Base-by-base conservation (phyloP, 2,888 invertebrate genomes). In the Aphelenchoides bicaudatus region DNA sequence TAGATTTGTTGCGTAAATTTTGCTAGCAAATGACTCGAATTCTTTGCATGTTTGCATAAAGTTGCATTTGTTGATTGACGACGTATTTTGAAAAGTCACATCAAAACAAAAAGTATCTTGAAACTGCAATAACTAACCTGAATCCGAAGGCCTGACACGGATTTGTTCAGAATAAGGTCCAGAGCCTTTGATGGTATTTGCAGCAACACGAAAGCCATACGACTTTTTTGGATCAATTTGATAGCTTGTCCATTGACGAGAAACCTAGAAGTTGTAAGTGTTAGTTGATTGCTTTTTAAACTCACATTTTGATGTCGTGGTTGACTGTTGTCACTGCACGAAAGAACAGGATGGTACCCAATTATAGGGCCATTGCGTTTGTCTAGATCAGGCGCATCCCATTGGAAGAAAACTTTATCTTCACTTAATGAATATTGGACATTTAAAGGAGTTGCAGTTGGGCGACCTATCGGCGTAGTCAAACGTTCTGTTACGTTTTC, bases 121-220 rank as follows among this genome's bases (percentile, higher is more conserved):
- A 34, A 13, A 43, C 10, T 6, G n/a, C 21, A 10, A 49, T 19
- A 52, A 52, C 52, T 48, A 52, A 52, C 52, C 52, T 28, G 19
- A 38, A 3, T 46, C 21, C 2, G 23, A 19, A 10, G 67, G 38
- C 39, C 54, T 55, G 37, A 64, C 62, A 29, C 39, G 29, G 16
- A 64, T 38, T 6, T 31, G 30, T 4, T 58, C 48, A 2, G 75
- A 73, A 78, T 88, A 86, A 66, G 89, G 94, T 37, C 96, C 94
- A 83, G 92, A 91, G 79, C 96, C 96, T 73, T 93, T 90, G 78
- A 87, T 88, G 75, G 94, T 96, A 79, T 91, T 91, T 68, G 94
- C 94, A 74, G 91, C 85, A 79, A 94, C 89, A 91, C 91, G 91
- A 79, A 96, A 70, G 1, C 58, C 54, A 47, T 76, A 76, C 34